phyloP scores from a whole-genome alignment of 2,888 invertebrate species.

The Itoplectis maculator region DNA sequence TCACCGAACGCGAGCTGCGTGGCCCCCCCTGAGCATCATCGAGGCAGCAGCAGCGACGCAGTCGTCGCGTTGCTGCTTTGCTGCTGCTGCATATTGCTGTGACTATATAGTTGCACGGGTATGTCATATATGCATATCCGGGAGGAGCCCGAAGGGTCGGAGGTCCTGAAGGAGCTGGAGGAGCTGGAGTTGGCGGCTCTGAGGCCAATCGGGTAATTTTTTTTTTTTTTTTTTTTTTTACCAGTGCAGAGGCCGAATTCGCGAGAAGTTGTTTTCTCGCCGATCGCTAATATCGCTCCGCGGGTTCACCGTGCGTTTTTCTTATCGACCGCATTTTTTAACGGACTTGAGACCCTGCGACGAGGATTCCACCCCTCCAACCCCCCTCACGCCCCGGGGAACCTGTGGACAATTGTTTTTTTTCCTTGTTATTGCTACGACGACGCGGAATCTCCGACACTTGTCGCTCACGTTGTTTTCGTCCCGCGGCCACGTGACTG shows the following conservation, averaged over 20 bases:
- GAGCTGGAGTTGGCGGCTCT: constrained; percentile 57
- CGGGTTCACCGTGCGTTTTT: not conserved
- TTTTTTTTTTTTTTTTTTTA: not conserved
- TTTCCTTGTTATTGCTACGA: not conserved
- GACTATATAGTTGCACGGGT: not conserved
- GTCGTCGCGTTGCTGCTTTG: constrained; percentile 49
- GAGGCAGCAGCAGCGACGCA: constrained; percentile 44
- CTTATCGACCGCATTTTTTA: not conserved
- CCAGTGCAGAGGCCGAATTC: too few species aligned
- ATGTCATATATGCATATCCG: constrained; percentile 16
- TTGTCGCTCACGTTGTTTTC: constrained; percentile 19
- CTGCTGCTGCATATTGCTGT: constrained; percentile 10
- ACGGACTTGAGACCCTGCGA: not conserved
- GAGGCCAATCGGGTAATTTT: too few species aligned
- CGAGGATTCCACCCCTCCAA: too few species aligned
- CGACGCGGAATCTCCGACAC: not conserved
- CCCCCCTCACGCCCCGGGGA: not conserved
- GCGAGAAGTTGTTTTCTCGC: not conserved
- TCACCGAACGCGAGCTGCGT: constrained; percentile 39
- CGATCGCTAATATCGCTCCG: not conserved
- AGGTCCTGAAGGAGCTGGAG: constrained; percentile 24
- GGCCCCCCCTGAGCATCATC: constrained; percentile 19
- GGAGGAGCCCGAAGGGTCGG: too few species aligned
- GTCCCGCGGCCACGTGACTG: not conserved
- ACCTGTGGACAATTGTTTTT: not conserved